A percentile compares a stretch with the other conserved stretches of the same genome.
Evolutionary conservation across 2,888 invertebrate genomes (phyloP).

Genomic region (Megaustenia siamemsis): DNA sequence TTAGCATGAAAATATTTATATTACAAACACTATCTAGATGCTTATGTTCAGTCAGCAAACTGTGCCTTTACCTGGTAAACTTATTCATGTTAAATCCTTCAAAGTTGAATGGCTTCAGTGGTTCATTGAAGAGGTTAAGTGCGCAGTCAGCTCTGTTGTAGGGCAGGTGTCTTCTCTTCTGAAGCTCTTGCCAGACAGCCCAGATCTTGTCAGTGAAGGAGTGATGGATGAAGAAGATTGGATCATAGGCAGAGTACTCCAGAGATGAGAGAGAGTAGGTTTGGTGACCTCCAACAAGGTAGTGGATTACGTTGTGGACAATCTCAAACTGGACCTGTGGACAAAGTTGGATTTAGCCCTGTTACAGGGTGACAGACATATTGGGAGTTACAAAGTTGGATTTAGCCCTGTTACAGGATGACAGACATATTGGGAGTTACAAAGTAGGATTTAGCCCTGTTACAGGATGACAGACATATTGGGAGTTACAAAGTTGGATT

Average conservation of each 20-base stretch:
- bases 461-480: no score
- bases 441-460: no score
- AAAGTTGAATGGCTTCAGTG: conserved; percentile 56
- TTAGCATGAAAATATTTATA: no score
- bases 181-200: conserved; percentile 62
- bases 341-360: no score
- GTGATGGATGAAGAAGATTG: conserved; percentile 62
- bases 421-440: no score
- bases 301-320: conserved; percentile 60
- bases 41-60: no score
- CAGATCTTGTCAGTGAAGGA: conserved; percentile 60
- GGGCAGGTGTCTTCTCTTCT: conserved; percentile 56
- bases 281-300: conserved; percentile 56
- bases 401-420: no score
- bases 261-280: conserved; percentile 58
- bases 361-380: no score
- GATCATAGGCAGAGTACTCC: conserved; percentile 62
- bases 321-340: conserved; percentile 57
- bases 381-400: no score
- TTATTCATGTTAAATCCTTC: conserved; percentile 39
- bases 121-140: conserved; percentile 53
- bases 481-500: no score
- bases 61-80: conserved; percentile 46
- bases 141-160: conserved; percentile 60
- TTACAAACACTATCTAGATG: no score